These are phyloP conservation scores for Cyrtonyx montezumae DNA, from an alignment of 2,113 vertebrate species.

Conservation along the genomic window DNA sequence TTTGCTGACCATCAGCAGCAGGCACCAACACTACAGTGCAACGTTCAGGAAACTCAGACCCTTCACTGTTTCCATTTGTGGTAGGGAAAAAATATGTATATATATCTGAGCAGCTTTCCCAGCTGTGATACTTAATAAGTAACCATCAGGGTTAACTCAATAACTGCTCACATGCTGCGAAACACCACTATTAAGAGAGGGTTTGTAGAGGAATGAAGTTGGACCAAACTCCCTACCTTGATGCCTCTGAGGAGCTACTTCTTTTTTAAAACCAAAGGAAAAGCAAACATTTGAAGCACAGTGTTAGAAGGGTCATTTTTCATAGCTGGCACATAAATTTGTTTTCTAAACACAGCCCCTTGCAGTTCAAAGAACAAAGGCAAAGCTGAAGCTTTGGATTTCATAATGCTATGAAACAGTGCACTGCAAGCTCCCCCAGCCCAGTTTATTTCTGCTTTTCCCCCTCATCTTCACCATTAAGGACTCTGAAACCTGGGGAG, in stretches of 20 bases:
- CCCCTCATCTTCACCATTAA: not conserved
- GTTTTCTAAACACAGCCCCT: not conserved
- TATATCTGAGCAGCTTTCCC: not conserved
- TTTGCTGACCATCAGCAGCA: not conserved
- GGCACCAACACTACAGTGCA: not conserved
- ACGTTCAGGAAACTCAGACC: not conserved
- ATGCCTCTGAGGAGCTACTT: not conserved
- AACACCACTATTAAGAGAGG: not conserved
- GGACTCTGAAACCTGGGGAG: not conserved
- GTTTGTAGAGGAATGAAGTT: not conserved
- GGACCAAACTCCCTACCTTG: not conserved
- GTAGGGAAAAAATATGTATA: not conserved
- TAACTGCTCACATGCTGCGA: not conserved
- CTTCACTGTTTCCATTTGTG: not conserved
- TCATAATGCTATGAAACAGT: not conserved
- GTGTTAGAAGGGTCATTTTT: not conserved
- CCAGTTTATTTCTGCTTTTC: not conserved
- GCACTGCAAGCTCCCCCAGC: not conserved
- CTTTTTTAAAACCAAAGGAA: not conserved
- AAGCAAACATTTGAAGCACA: not conserved
- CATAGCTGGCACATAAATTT: not conserved
- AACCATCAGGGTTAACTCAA: not conserved
- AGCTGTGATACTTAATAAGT: fast-evolving
- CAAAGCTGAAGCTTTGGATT: not conserved
- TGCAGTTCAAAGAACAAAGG: not conserved